Conservation (phyloP, 2,888 invertebrate species). For the Emesis russula region DNA sequence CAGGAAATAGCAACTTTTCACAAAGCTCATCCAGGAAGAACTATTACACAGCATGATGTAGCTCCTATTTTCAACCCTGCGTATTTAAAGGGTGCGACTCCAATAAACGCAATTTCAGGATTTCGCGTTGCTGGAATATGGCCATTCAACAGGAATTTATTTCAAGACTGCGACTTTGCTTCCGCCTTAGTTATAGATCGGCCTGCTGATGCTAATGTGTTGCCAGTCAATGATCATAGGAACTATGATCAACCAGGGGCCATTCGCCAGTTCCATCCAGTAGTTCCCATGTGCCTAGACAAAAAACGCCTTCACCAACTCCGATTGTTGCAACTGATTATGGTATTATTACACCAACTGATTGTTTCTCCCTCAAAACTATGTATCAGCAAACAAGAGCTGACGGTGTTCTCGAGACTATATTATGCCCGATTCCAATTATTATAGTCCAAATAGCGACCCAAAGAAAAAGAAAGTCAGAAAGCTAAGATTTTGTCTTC, state of each 20-base stretch:
- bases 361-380: too few species aligned
- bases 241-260: too few species aligned
- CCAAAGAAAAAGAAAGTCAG: too few species aligned
- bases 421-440: too few species aligned
- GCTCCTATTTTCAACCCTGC: conserved; percentile 23
- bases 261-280: neutral
- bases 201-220: neutral
- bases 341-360: too few species aligned
- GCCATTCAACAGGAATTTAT: conserved; percentile 23
- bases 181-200: neutral
- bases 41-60: conserved; percentile 39
- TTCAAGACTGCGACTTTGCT: conserved; percentile 17
- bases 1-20: conserved; percentile 40
- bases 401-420: too few species aligned
- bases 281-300: neutral
- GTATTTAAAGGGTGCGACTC: conserved; percentile 45
- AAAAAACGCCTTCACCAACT: neutral
- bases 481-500: too few species aligned
- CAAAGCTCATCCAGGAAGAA: conserved; percentile 42
- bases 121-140: conserved; percentile 28
- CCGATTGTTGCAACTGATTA: too few species aligned
- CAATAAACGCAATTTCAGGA: conserved; percentile 32
- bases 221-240: neutral
- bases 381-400: too few species aligned
- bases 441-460: too few species aligned